Percentiles rank a stretch among this genome's conserved stretches.
Evolutionary conservation across 1,140 invertebrate species (phyloP).

Genomic region (Dysdera silvatica): DNA sequence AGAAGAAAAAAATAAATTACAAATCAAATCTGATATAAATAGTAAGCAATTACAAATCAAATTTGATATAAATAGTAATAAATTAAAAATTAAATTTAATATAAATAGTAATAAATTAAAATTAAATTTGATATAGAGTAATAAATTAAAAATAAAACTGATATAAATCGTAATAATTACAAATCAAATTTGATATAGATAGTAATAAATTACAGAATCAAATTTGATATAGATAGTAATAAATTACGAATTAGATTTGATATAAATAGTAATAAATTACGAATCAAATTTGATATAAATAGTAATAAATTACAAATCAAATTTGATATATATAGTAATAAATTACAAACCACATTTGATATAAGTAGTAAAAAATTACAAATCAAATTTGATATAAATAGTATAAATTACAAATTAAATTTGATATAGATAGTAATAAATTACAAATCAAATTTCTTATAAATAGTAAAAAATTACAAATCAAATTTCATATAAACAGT

Average conservation of each 20-base stretch:
- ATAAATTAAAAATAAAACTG: background rate
- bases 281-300: background rate
- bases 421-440: constrained; percentile 36
- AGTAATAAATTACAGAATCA: too few relatives aligned
- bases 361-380: too few relatives aligned
- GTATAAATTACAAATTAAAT: too few relatives aligned
- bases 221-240: constrained; percentile 38
- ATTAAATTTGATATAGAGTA: too few relatives aligned
- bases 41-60: background rate
- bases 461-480: background rate
- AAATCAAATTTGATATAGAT: too few relatives aligned
- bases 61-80: background rate
- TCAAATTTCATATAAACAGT: background rate
- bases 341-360: too few relatives aligned
- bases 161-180: background rate
- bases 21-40: background rate
- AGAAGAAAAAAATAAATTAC: constrained; percentile 35
- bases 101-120: too few relatives aligned
- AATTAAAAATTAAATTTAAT: too few relatives aligned
- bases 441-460: background rate
- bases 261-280: background rate
- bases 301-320: too few relatives aligned
- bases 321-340: too few relatives aligned
- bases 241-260: background rate
- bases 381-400: too few relatives aligned